These are phyloP conservation scores for Philonicus albiceps DNA, from an alignment of 2,888 invertebrate species.

Conservation along the genomic window DNA sequence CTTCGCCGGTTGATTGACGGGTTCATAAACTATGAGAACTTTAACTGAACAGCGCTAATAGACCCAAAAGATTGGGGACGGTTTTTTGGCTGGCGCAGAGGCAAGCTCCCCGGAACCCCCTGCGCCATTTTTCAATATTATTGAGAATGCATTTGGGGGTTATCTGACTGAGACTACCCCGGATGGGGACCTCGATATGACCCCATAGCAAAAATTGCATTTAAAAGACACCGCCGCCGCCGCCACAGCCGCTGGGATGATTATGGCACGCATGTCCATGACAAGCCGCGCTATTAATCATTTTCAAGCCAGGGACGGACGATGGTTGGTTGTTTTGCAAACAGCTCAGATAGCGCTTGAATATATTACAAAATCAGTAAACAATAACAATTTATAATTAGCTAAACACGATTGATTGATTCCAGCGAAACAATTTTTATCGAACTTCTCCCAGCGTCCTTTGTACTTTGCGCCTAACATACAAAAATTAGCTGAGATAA, in stretches of 20 bases:
- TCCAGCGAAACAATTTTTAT: background rate
- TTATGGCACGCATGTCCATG: background rate
- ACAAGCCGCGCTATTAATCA: background rate
- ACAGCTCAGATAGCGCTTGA: background rate
- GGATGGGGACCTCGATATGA: background rate
- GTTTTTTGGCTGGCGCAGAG: background rate
- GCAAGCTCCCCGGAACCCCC: too few relatives aligned
- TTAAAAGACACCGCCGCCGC: background rate
- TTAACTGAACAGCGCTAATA: background rate
- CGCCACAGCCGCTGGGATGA: too few relatives aligned
- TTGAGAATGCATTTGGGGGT: background rate
- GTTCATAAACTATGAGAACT: conserved; percentile 23
- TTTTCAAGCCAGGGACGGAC: background rate
- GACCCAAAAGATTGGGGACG: background rate
- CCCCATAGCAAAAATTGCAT: background rate
- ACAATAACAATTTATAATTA: background rate
- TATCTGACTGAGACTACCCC: background rate
- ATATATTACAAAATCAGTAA: background rate
- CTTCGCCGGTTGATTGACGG: conserved; percentile 25
- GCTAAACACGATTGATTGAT: background rate
- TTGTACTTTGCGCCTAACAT: background rate
- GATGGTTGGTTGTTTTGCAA: background rate
- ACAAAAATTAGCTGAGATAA: background rate
- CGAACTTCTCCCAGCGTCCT: background rate
- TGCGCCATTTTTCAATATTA: background rate